Base-by-base conservation (phyloP, 2,888 invertebrate species). In the Anticlea derivata region DNA sequence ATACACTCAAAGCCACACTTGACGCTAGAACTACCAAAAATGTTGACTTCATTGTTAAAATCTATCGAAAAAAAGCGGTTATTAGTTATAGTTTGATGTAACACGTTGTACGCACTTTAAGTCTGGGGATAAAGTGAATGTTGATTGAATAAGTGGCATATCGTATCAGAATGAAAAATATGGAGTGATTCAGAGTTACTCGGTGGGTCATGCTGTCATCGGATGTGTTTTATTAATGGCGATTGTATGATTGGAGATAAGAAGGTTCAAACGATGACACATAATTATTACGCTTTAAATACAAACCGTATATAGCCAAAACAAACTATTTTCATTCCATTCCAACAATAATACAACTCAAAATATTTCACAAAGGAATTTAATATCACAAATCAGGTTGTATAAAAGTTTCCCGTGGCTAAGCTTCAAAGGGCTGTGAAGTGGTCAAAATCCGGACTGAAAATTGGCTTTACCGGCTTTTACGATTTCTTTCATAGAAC, bases 361-460 rank as follows among this genome's bases (percentile, higher is more conserved):
- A 51, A 56, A 39, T 30, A 45, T 50, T 37, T 49, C 29, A 40
- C 30, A 22, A 37, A 46, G 41, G 53, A 61, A 61, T 60, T 55
- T 60, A 58, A 62, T 55, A 55, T 54, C 50, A 70, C 70, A 75
- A 80, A 79, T 74, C 74, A 73, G 72, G 75, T 64, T 63, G 70
- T 77, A 81, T 75, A 70, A 74, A 78, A 78, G 73, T 78, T 83
- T 75, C 73, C 75, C 70, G 73, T 71, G 70, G 74, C 22, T 41
- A 41, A 31, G 41, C 30, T 13, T 37, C 13, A 13, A 7, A 35
- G 29, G 8, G 35, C 20, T 45, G 45, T 17, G 7, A 35, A 30
- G 17, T 13, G 17, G 7, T 29, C 11, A 12, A 33, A 17, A 29
- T 20, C 12, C 7, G 22, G 7, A 11, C 12, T n/a, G 5, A 20